These are phyloP conservation scores for Megalurothrips usitatus DNA, from an alignment of 2,888 invertebrate species.

Conservation along the genomic window DNA sequence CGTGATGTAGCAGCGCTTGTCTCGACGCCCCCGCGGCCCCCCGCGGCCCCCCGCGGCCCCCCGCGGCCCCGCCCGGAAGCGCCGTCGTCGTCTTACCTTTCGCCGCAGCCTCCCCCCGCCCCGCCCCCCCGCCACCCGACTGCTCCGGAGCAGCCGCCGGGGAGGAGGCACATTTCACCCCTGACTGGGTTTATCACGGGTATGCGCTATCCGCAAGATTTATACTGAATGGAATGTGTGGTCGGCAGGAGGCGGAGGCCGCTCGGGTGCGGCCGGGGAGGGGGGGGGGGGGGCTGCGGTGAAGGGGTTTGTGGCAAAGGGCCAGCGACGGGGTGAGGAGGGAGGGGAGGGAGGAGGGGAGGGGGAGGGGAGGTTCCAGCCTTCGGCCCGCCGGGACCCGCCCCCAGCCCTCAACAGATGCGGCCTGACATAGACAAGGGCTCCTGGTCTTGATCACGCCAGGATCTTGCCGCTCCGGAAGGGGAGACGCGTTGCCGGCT, in stretches of 20 bases:
- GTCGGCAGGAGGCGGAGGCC: background rate
- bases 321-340: background rate
- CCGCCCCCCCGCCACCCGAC: background rate
- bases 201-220: slow-evolving; percentile 15
- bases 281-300: background rate
- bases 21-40: no score
- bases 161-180: background rate
- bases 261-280: background rate
- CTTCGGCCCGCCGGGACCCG: no score
- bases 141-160: background rate
- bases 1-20: no score
- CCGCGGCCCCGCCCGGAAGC: no score
- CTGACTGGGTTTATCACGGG: slow-evolving; percentile 8
- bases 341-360: background rate
- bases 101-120: background rate
- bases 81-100: no score
- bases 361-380: background rate
- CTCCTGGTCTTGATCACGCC: no score
- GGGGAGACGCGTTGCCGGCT: no score
- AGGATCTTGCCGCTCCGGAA: no score
- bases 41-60: no score
- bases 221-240: slow-evolving; percentile 13
- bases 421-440: background rate
- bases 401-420: background rate
- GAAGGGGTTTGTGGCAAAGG: background rate